phyloP scores from a whole-genome alignment of 2,797 vertebrate species.

The Gorsachius magnificus region DNA sequence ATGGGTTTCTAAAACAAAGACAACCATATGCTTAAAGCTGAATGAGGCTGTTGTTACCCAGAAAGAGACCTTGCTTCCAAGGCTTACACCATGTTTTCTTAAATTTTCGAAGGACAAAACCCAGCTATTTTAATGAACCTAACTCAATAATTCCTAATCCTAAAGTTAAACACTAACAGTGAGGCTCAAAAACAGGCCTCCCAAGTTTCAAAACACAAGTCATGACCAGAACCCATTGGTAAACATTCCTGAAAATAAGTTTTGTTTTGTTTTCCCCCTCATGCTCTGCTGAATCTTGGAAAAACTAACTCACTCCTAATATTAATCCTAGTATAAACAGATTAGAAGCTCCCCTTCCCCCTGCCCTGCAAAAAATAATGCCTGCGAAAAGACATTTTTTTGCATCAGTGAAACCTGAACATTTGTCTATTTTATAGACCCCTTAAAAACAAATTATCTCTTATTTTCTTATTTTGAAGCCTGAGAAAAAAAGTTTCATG shows the following conservation, averaged over 20 bases:
- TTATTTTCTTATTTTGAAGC: neutral
- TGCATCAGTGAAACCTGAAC: neutral
- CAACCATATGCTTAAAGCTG: conserved; percentile 47
- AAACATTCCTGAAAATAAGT: conserved; percentile 76
- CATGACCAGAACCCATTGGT: conserved; percentile 71
- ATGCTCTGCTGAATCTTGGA: conserved; percentile 60
- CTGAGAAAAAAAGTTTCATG: neutral
- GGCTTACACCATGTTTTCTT: conserved; percentile 65
- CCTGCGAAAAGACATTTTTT: neutral
- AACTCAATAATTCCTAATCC: conserved; percentile 80
- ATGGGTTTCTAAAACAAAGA: conserved; percentile 53
- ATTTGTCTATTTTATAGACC: neutral
- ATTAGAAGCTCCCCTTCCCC: conserved; percentile 51
- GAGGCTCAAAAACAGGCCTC: conserved; percentile 73
- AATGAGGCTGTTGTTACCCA: conserved; percentile 62
- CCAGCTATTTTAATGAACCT: conserved; percentile 71
- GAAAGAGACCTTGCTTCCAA: conserved; percentile 36
- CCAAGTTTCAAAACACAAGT: conserved; percentile 74
- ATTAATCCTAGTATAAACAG: conserved; percentile 68
- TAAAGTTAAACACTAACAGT: conserved; percentile 77
- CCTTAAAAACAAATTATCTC: neutral
- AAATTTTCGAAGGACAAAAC: conserved; percentile 63
- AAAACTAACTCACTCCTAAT: conserved; percentile 65
- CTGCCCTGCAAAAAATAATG: conserved; percentile 37
- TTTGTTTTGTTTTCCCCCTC: conserved; percentile 66